These are phyloP conservation scores for Malthinus flaveolus DNA, from an alignment of 2,888 invertebrate species.

Conservation along the genomic window DNA sequence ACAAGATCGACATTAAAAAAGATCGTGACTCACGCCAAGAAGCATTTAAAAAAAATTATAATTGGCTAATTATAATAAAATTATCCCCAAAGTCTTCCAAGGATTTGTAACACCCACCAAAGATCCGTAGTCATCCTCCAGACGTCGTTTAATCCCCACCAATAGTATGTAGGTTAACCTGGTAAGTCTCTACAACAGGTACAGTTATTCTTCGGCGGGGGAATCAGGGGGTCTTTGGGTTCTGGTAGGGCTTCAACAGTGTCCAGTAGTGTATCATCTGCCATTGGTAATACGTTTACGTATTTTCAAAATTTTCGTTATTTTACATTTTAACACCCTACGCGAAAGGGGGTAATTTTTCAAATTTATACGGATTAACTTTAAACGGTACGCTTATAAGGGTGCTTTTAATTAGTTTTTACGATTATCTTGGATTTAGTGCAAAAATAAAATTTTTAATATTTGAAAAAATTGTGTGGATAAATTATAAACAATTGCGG, in stretches of 20 bases:
- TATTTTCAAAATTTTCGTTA: constrained; percentile 25
- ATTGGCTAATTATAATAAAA: constrained; percentile 13
- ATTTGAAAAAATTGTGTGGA: not conserved
- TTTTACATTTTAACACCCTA: constrained; percentile 3
- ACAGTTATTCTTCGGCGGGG: constrained; percentile 50
- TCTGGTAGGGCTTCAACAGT: constrained; percentile 48
- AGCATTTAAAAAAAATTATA: constrained; percentile 5
- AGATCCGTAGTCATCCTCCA: constrained; percentile 47
- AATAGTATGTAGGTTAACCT: constrained; percentile 51
- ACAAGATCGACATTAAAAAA: no score
- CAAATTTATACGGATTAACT: constrained; percentile 1
- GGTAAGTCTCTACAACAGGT: constrained; percentile 54
- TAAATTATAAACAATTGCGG: constrained; percentile 1
- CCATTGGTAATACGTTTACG: constrained; percentile 41
- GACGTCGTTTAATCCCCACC: constrained; percentile 45
- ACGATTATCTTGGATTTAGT: not conserved
- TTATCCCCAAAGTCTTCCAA: constrained; percentile 26
- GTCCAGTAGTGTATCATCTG: constrained; percentile 49
- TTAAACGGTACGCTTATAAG: not conserved
- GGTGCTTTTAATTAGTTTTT: not conserved
- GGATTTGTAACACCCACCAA: constrained; percentile 29
- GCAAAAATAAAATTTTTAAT: not conserved
- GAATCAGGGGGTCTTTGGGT: constrained; percentile 40
- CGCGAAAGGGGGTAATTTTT: not conserved
- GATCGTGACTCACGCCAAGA: not conserved